phyloP scores from a whole-genome alignment of 2,888 invertebrate genomes.

The Drosophila niveifrons region DNA sequence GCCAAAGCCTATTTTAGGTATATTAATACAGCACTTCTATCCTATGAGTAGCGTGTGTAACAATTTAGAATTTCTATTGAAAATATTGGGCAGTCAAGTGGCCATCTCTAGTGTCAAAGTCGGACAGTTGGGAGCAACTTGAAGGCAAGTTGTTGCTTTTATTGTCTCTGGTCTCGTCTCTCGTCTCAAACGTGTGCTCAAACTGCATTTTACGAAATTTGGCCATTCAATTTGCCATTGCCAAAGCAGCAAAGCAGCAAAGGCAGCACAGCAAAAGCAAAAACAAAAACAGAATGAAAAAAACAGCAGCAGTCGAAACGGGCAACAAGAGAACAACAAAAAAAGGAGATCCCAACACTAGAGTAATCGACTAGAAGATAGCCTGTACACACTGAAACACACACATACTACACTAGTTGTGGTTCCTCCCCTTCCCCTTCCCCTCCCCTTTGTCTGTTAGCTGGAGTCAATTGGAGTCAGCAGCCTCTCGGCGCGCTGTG shows the following conservation, averaged over 20 bases:
- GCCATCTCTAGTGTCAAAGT: conserved; percentile 41
- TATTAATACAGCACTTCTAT: too few relatives aligned
- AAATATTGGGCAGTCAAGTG: neutral
- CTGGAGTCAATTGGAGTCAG: neutral
- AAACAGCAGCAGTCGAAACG: too few relatives aligned
- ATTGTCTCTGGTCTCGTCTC: conserved; percentile 46
- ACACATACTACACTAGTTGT: too few relatives aligned
- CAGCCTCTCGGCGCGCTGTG: neutral
- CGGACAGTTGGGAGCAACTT: conserved; percentile 28
- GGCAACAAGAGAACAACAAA: conserved; percentile 28
- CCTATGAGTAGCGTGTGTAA: too few relatives aligned
- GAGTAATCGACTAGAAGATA: conserved; percentile 12
- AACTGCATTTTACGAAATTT: conserved; percentile 76
- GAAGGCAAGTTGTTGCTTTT: conserved; percentile 57
- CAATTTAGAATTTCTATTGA: neutral
- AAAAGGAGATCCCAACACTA: neutral
- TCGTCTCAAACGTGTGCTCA: conserved; percentile 70
- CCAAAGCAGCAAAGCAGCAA: too few relatives aligned
- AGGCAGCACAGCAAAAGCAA: conserved; percentile 43
- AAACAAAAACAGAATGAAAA: conserved; percentile 2
- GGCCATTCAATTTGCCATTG: conserved; percentile 75
- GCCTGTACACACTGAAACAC: conserved; percentile 3
- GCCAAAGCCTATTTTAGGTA: too few relatives aligned
- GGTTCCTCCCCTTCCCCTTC: too few relatives aligned
- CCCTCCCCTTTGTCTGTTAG: too few relatives aligned